A percentile compares a stretch with the other conserved stretches of the same genome.
Evolutionary conservation across 2,797 vertebrate genomes (phyloP).

Genomic region (Aselliscus stoliczkanus): DNA sequence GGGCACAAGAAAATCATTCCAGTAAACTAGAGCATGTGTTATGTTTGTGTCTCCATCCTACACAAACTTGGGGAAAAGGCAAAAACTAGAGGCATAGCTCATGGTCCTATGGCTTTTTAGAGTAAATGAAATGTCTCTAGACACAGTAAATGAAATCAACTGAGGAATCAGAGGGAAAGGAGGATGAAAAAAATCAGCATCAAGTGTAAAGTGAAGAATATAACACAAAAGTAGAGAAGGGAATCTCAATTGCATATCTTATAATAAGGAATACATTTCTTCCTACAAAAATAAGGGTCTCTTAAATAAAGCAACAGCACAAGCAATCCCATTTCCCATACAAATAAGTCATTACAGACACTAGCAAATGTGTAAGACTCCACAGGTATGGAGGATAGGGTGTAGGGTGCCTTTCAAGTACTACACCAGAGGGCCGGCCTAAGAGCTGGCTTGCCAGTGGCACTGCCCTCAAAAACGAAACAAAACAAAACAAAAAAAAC

Average conservation of each 20-base stretch:
- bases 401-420: not conserved
- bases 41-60: not conserved
- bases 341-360: not conserved
- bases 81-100: conserved; percentile 7
- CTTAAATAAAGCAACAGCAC: not conserved
- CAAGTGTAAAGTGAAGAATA: not conserved
- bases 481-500: too few species aligned
- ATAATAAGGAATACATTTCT: not conserved
- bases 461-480: too few species aligned
- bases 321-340: not conserved
- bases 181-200: not conserved
- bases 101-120: not conserved
- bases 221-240: not conserved
- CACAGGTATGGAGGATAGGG: not conserved
- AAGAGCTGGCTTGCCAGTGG: too few species aligned
- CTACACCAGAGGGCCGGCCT: too few species aligned
- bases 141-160: not conserved
- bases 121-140: conserved; percentile 34
- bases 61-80: not conserved
- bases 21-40: not conserved
- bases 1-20: not conserved
- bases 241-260: not conserved
- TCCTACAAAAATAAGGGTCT: not conserved
- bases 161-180: not conserved
- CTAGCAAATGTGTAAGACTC: not conserved